Percentiles rank a stretch among this genome's conserved stretches.
phyloP scores from a whole-genome alignment of 2,797 vertebrate genomes.

The Agapornis canus region DNA sequence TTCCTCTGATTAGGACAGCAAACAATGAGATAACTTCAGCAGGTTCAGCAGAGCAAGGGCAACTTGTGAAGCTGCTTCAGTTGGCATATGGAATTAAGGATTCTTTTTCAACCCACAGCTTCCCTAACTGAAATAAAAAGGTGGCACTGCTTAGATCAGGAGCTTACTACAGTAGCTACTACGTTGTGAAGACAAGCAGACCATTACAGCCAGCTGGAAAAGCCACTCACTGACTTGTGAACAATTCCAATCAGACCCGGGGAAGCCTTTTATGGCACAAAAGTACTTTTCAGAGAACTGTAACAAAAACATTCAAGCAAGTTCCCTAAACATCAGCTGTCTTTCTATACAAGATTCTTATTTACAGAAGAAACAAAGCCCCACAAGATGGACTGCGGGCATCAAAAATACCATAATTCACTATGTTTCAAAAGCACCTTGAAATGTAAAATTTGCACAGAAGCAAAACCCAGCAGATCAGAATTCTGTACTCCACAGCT shows the following conservation, averaged over 20 bases:
- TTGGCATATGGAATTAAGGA: background rate
- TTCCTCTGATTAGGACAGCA: background rate
- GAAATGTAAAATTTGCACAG: background rate
- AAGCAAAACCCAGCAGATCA: background rate
- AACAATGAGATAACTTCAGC: background rate
- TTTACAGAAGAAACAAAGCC: background rate
- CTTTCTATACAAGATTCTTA: rapidly evolving
- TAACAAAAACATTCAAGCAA: background rate
- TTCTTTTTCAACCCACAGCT: background rate
- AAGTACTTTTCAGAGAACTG: background rate
- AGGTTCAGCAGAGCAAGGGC: background rate
- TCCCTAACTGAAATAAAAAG: background rate
- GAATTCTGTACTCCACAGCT: background rate
- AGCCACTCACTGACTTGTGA: background rate
- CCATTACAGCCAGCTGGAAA: background rate
- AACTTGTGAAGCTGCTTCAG: background rate
- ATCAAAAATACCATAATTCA: background rate
- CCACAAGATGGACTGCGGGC: background rate
- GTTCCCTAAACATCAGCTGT: too few species aligned
- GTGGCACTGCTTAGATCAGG: background rate
- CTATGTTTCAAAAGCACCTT: background rate
- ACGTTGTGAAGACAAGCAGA: background rate
- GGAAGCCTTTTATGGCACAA: background rate
- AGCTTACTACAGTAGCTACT: background rate
- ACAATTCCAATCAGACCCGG: background rate